Conservation (phyloP, 2,113 vertebrate genomes). For the Hippopotamus amphibius region DNA sequence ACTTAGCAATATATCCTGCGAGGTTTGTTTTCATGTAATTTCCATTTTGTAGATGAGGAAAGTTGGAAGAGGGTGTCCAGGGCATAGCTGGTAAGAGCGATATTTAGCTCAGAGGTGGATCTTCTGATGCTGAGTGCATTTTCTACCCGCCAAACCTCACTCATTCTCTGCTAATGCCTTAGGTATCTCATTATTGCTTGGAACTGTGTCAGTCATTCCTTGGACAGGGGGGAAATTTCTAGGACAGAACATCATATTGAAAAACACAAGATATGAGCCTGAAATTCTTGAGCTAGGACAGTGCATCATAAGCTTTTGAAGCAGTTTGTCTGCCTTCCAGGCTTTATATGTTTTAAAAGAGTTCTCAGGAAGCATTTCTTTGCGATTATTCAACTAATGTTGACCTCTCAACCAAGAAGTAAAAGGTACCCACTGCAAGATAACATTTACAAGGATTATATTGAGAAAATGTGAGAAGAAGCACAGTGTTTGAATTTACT, state of each 20-base stretch:
- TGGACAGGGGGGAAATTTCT: neutral
- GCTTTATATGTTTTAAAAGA: neutral
- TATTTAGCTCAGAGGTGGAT: too few relatives aligned
- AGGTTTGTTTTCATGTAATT: neutral
- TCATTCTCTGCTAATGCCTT: neutral
- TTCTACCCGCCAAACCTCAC: neutral
- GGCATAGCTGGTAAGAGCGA: rapidly evolving
- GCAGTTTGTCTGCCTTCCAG: neutral
- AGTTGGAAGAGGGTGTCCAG: neutral
- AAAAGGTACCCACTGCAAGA: neutral
- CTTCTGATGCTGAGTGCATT: neutral
- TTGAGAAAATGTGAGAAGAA: neutral
- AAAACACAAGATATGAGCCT: neutral
- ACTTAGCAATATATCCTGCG: neutral
- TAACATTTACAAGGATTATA: neutral
- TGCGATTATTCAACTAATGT: neutral
- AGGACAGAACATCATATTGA: neutral
- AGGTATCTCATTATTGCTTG: neutral
- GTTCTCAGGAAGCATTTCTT: neutral
- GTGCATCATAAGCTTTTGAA: neutral
- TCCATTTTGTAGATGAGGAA: neutral
- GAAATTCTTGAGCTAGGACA: neutral
- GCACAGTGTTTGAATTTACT: neutral
- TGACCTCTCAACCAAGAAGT: neutral
- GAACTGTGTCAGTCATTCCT: neutral